A percentile compares a stretch with the other conserved stretches of the same genome.
phyloP scores from a whole-genome alignment of 2,888 invertebrate species.

The Andricus quercusramuli region DNA sequence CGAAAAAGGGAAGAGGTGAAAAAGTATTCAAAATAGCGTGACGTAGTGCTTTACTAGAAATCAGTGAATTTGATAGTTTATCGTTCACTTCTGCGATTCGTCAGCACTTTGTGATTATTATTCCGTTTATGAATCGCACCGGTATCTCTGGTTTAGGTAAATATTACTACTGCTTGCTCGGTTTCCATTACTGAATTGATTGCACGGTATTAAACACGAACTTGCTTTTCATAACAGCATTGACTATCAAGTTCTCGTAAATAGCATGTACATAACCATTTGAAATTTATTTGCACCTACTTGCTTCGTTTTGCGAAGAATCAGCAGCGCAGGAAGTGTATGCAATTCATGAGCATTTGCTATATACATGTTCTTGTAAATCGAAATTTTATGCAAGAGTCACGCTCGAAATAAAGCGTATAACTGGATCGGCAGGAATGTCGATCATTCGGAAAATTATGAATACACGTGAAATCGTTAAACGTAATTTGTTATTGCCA shows the following conservation, averaged over 20 bases:
- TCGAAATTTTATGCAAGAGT: neutral
- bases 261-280: neutral
- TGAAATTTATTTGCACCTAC: constrained; percentile 32
- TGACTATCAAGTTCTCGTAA: constrained; percentile 27
- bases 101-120: neutral
- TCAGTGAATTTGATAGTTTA: neutral
- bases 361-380: neutral
- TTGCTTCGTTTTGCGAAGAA: constrained; percentile 2
- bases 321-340: constrained; percentile 28
- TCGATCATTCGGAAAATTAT: neutral
- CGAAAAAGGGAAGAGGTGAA: too few relatives aligned
- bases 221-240: constrained; percentile 4
- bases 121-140: neutral
- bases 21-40: too few relatives aligned
- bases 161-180: neutral
- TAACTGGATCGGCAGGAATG: neutral
- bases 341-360: constrained; percentile 19
- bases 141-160: neutral
- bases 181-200: constrained; percentile 6
- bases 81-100: neutral
- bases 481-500: neutral
- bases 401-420: neutral
- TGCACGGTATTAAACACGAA: neutral
- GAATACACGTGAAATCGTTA: neutral
- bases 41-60: too few relatives aligned